Conservation (phyloP, 2,888 invertebrate species). For the Punctoribates punctum region DNA sequence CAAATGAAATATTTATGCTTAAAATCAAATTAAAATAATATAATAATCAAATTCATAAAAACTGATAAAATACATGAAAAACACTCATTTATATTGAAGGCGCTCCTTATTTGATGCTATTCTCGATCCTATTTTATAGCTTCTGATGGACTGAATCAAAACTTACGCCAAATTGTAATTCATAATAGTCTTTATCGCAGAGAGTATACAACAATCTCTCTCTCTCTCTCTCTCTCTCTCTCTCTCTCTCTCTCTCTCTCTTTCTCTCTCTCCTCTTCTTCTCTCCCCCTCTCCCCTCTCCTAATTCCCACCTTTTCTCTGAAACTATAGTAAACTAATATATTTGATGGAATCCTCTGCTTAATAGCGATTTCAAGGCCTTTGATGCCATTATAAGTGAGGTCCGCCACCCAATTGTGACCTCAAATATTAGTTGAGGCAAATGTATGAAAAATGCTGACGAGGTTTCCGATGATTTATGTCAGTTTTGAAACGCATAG, state of each 20-base stretch:
- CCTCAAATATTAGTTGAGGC: constrained; percentile 33
- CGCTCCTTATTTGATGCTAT: constrained; percentile 22
- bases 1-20: constrained; percentile 14
- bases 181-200: too few relatives aligned
- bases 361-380: constrained; percentile 28
- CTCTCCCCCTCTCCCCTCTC: not conserved
- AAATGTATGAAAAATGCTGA: not conserved
- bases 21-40: constrained; percentile 17
- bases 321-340: not conserved
- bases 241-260: not conserved
- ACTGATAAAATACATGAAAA: constrained; percentile 27
- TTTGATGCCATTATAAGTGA: constrained; percentile 18
- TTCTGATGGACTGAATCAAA: constrained; percentile 25
- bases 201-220: too few relatives aligned
- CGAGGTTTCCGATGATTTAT: constrained; percentile 25
- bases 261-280: too few relatives aligned
- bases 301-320: constrained; percentile 13
- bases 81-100: constrained; percentile 21
- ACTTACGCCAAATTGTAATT: too few relatives aligned
- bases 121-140: constrained; percentile 29
- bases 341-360: not conserved
- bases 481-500: not conserved
- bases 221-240: too few relatives aligned
- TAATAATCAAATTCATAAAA: constrained; percentile 17
- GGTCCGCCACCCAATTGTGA: constrained; percentile 25